Evolutionary conservation across 2,113 vertebrate species (phyloP).

Genomic region (Jacana jacana): DNA sequence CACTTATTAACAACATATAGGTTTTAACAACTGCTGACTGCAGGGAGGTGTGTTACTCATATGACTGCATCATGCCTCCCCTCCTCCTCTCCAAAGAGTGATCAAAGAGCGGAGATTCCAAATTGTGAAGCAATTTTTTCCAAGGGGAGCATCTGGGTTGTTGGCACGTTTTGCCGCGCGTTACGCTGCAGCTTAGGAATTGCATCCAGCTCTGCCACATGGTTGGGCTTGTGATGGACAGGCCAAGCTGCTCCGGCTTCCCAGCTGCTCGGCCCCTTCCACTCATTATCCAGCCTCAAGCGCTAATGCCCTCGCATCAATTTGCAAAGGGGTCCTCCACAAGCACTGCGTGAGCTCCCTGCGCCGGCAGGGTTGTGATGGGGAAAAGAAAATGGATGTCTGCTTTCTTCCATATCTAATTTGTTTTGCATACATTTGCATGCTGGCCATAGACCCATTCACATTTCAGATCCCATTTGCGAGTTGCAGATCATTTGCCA

Average conservation of each 20-base stretch:
- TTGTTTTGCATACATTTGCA: slow-evolving; percentile 60
- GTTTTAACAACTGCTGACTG: slow-evolving; percentile 53
- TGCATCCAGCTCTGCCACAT: slow-evolving; percentile 68
- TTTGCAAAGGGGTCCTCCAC: neutral
- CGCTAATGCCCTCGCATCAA: neutral
- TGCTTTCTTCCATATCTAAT: neutral
- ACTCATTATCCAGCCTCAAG: neutral
- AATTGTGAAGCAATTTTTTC: slow-evolving; percentile 78
- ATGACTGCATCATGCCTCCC: slow-evolving; percentile 51
- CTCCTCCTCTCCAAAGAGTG: slow-evolving; percentile 62
- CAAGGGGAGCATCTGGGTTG: slow-evolving; percentile 76
- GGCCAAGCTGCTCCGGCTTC: slow-evolving; percentile 9
- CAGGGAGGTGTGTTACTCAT: slow-evolving; percentile 48
- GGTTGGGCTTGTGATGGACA: slow-evolving; percentile 46
- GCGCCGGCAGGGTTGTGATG: neutral
- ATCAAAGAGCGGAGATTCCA: slow-evolving; percentile 75
- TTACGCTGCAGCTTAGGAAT: slow-evolving; percentile 45
- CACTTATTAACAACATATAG: neutral
- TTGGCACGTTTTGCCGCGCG: slow-evolving; percentile 46
- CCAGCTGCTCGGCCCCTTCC: slow-evolving; percentile 60
- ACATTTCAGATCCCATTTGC: neutral
- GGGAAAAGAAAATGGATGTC: neutral
- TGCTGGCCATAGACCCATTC: slow-evolving; percentile 1
- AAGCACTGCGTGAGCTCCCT: neutral
- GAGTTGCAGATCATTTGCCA: slow-evolving; percentile 30